Conservation (phyloP, 1,140 invertebrate genomes). For the Aphidius ervi region DNA sequence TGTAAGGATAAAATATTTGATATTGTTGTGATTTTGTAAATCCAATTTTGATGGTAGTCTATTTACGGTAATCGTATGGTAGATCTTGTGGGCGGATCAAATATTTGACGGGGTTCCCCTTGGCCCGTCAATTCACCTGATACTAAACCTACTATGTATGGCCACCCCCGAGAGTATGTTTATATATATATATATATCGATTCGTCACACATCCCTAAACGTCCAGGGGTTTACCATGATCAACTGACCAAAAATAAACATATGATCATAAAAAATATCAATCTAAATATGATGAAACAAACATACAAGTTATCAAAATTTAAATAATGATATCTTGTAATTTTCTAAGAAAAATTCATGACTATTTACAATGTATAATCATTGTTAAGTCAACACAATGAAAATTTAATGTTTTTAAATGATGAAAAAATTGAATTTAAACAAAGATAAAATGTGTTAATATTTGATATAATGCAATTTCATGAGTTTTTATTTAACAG, state of each 20-base stretch:
- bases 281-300: too few relatives aligned
- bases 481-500: too few relatives aligned
- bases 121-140: constrained; percentile 24
- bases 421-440: too few relatives aligned
- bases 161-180: background rate
- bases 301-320: too few relatives aligned
- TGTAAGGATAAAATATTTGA: too few relatives aligned
- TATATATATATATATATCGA: background rate
- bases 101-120: constrained; percentile 20
- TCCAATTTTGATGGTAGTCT: constrained; percentile 13
- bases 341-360: too few relatives aligned
- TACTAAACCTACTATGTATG: constrained; percentile 2
- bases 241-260: background rate
- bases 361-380: too few relatives aligned
- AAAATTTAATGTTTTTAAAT: too few relatives aligned
- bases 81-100: constrained; percentile 21
- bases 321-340: too few relatives aligned
- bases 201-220: constrained; percentile 3
- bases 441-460: too few relatives aligned
- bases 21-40: constrained; percentile 14
- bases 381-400: too few relatives aligned
- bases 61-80: constrained; percentile 19
- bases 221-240: background rate
- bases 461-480: too few relatives aligned
- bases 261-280: background rate